Evolutionary conservation across 2,888 invertebrate species (phyloP).

Genomic region (Trissonchulus sp.): DNA sequence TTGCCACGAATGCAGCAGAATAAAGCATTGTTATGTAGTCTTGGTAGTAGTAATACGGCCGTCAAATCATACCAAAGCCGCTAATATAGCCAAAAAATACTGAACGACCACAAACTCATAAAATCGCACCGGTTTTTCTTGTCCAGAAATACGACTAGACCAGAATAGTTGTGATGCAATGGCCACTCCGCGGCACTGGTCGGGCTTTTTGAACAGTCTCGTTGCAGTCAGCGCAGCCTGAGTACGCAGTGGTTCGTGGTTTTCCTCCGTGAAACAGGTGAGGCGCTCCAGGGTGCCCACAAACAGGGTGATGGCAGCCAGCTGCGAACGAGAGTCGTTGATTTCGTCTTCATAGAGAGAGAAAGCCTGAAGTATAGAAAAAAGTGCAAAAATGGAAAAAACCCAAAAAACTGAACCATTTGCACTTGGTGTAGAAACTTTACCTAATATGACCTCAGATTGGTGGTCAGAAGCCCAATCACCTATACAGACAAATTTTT

Average conservation of each 20-base stretch:
- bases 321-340: slow-evolving; percentile 89
- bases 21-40: too few species aligned
- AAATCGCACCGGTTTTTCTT: slow-evolving; percentile 44
- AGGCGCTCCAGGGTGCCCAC: slow-evolving; percentile 92
- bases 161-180: slow-evolving; percentile 93
- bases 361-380: slow-evolving; percentile 65
- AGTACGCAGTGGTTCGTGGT: slow-evolving; percentile 88
- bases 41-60: too few species aligned
- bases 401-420: too few species aligned
- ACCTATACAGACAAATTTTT: too few species aligned
- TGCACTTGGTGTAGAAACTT: too few species aligned
- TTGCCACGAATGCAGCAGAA: too few species aligned
- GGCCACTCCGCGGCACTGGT: slow-evolving; percentile 87
- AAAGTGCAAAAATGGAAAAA: too few species aligned
- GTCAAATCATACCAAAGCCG: too few species aligned
- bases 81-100: too few species aligned
- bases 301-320: slow-evolving; percentile 89
- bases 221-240: slow-evolving; percentile 93
- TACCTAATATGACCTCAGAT: too few species aligned
- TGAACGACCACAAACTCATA: too few species aligned
- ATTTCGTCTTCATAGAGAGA: slow-evolving; percentile 97
- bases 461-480: too few species aligned
- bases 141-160: slow-evolving; percentile 63
- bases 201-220: slow-evolving; percentile 91
- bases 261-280: slow-evolving; percentile 88